phyloP scores from a whole-genome alignment of 2,797 vertebrate genomes.

The Urophycis tenuis region DNA sequence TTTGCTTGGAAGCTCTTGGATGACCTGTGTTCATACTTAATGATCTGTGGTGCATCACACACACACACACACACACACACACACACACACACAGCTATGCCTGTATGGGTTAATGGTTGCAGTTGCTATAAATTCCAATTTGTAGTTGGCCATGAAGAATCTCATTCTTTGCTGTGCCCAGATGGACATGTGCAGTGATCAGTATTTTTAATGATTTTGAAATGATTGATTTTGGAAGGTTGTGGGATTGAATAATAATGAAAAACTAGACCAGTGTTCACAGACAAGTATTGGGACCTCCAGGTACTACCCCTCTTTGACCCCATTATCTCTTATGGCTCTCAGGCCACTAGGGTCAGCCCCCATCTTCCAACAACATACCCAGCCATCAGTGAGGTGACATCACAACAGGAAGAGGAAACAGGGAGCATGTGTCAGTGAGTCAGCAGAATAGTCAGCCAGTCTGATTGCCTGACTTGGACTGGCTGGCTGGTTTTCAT shows the following conservation, averaged over 20 bases:
- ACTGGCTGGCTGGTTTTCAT: constrained; percentile 30
- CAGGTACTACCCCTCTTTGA: background rate
- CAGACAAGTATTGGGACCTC: background rate
- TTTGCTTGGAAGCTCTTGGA: background rate
- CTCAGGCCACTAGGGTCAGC: background rate
- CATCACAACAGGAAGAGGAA: constrained; percentile 33
- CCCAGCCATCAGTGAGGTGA: background rate
- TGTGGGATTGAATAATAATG: background rate
- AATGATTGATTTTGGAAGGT: background rate
- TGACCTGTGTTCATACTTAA: background rate
- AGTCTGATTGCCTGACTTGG: constrained; percentile 53
- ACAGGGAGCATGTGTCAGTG: constrained; percentile 46
- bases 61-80: too few species aligned
- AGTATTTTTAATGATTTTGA: background rate
- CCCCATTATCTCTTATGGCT: background rate
- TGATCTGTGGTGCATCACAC: background rate
- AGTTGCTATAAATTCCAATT: too few species aligned
- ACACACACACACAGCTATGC: background rate
- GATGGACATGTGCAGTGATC: background rate
- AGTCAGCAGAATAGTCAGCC: constrained; percentile 53
- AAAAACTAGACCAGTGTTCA: background rate
- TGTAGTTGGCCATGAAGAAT: background rate
- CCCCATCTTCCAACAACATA: too few species aligned
- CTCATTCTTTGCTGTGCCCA: background rate
- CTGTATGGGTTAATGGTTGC: background rate